Base-by-base conservation (phyloP, 2,888 invertebrate genomes). In the Lordiphosa fenestrarum region DNA sequence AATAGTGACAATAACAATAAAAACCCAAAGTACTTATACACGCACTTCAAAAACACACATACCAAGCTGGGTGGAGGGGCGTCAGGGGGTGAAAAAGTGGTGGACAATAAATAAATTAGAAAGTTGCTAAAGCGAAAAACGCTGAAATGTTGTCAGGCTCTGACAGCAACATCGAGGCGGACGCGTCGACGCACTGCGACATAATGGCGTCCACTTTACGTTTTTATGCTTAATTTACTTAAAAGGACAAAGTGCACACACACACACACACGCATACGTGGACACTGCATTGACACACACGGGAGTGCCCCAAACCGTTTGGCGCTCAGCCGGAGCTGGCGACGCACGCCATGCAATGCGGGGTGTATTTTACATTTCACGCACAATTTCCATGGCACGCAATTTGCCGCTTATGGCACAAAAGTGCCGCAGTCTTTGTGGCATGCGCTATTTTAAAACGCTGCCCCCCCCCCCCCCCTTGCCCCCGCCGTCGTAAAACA, bases 181-280 rank as follows among this genome's bases (percentile, higher is more conserved):
- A 23, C 63, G 64, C 60, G 62, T 51, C 73, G 66, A 71, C 69
- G 75, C 75, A 68, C 69, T 77, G 78, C 86, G 85, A 81, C 86
- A 85, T 83, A 85, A 85, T 85, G 85, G 86, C 86, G 85, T 80
- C 82, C 85, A 86, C 74, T 84, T 85, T 77, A 73, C 74, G 78
- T 72, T 85, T 85, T 86, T 85, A 85, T 86, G 86, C 81, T 85
- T 85, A 86, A 86, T 86, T 86, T 86, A 81, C 82, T 86, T 84
- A 86, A 86, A 86, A 86, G 84, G 83, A 23, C 46, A 36, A 36
- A 44, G 38, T 55, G 61, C 37, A 59, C 47, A 54, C 47, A 36
- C 23, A 44, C 41, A 39, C 40, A 15, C n/a, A n/a, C 39, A 47
- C 55, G 55, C 52, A 57, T 33, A 30, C 44, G 30, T 44, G 60